These are phyloP conservation scores for Lapara coniferarum DNA, from an alignment of 2,888 invertebrate species.

Conservation along the genomic window DNA sequence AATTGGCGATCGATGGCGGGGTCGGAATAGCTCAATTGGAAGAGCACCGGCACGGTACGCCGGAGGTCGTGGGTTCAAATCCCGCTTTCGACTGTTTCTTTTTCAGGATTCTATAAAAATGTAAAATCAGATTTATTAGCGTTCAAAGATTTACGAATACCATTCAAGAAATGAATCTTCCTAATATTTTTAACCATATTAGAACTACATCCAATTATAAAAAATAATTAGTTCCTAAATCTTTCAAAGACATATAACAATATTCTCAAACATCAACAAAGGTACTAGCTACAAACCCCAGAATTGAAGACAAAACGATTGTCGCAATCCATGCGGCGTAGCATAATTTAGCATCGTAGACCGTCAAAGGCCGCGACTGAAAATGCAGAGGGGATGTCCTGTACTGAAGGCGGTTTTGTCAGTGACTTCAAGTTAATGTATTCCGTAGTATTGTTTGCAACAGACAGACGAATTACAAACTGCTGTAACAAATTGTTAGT, in stretches of 20 bases:
- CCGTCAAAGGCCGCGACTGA: slow-evolving; percentile 39
- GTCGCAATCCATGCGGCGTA: slow-evolving; percentile 25
- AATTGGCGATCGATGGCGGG: no score
- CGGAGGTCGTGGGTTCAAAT: no score
- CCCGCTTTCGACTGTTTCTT: no score
- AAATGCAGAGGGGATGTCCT: slow-evolving; percentile 32
- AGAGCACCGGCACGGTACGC: no score
- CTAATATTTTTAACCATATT: no score
- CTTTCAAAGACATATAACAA: neutral
- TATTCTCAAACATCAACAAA: neutral
- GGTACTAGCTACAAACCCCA: neutral
- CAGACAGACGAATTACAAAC: slow-evolving; percentile 67
- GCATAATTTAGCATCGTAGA: slow-evolving; percentile 31
- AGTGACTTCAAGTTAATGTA: slow-evolving; percentile 74
- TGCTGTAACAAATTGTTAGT: slow-evolving; percentile 39
- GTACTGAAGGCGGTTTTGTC: slow-evolving; percentile 50
- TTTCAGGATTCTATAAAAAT: no score
- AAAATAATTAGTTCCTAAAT: neutral
- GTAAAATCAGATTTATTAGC: no score
- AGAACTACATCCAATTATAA: no score
- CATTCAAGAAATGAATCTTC: no score
- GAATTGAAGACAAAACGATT: slow-evolving; percentile 21
- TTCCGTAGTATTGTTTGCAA: slow-evolving; percentile 72
- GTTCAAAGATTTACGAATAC: no score
- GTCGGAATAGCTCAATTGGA: no score